Evolutionary conservation across 2,888 invertebrate species (phyloP), one percentile per base, ranked within the genome.

Genomic region (Hirtodrosophila histrioides): DNA sequence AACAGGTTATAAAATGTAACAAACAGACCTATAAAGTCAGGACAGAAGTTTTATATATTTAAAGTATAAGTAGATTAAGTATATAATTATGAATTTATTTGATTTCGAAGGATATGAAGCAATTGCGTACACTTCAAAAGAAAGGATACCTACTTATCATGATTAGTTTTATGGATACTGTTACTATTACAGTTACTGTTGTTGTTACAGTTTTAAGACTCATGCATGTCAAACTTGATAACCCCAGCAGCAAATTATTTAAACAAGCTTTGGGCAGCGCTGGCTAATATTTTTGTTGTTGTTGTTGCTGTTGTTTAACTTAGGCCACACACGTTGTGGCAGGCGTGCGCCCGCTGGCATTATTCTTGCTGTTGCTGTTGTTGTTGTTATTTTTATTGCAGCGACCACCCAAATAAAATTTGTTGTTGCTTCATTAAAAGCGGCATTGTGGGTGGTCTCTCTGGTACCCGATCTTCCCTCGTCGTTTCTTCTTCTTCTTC

Each of bases 361-460:
- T 69, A 69, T 83, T 70, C 57, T 51, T 70, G 61, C 54, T 71
- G 61, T 56, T 71, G 43, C 50, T 64, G 51, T 43, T 63, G 57
- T 56, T 70, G 55, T 62, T 74, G 62, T 71, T 68, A 51, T 65
- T 75, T 64, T 61, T 78, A 67, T 63, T 72, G 79, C 71, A 61
- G 67, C 63, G 81, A 81, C 78, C 76, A 77, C 76, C 77, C 82
- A 70, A 82, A 86, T 72, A 60, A 68, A 63, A 69, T 85, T 70
- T 83, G 83, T 69, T 77, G 79, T 68, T 86, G 75, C 69, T 77
- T 86, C 80, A 86, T 80, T 78, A 76, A 82, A 85, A 78, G 81
- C 75, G 74, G 88, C 85, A 58, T 68, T 82, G 83, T 87, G 83
- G 83, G 83, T 83, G 83, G 83, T 83, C 82, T 53, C 49, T 35